A percentile compares a stretch with the other conserved stretches of the same genome.
Evolutionary conservation across 2,888 invertebrate species (phyloP).

Genomic region (Diaperis boleti): DNA sequence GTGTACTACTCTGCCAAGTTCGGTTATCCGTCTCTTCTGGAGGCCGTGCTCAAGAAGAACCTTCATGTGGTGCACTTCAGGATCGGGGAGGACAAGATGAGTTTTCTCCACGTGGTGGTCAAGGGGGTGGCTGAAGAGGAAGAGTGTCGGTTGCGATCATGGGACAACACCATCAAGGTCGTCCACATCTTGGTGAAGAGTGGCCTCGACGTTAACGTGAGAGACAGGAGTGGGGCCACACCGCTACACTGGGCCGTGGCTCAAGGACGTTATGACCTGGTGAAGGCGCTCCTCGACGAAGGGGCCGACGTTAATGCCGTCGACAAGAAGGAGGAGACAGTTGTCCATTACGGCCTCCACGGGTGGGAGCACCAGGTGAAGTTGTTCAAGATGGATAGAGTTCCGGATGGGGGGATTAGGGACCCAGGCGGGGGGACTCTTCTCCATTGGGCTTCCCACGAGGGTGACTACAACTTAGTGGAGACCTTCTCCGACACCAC

Average conservation of each 20-base stretch:
- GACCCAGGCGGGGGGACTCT: neutral
- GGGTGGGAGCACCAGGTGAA: neutral
- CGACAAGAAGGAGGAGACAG: neutral
- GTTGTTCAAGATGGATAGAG: neutral
- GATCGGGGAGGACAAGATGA: neutral
- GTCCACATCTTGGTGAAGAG: neutral
- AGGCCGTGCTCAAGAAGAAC: neutral
- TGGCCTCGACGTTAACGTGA: conserved; percentile 1
- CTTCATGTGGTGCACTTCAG: neutral
- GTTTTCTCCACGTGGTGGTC: conserved; percentile 3
- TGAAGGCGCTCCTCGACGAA: conserved; percentile 5
- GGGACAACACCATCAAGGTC: neutral
- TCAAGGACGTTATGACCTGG: neutral
- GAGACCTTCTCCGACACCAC: neutral
- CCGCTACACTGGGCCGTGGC: conserved; percentile 7
- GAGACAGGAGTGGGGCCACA: neutral
- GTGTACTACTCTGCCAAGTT: conserved; percentile 1
- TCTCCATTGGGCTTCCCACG: conserved; percentile 7
- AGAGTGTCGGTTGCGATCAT: neutral
- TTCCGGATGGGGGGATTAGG: neutral
- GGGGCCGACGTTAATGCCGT: conserved; percentile 14
- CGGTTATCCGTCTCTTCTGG: neutral
- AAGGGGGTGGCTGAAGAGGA: neutral
- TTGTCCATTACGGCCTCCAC: neutral
- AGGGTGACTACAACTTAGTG: conserved; percentile 3